Evolutionary conservation across 2,888 invertebrate species (phyloP), one percentile per base, ranked within the genome.

Genomic region (Hydropsyche betteni): DNA sequence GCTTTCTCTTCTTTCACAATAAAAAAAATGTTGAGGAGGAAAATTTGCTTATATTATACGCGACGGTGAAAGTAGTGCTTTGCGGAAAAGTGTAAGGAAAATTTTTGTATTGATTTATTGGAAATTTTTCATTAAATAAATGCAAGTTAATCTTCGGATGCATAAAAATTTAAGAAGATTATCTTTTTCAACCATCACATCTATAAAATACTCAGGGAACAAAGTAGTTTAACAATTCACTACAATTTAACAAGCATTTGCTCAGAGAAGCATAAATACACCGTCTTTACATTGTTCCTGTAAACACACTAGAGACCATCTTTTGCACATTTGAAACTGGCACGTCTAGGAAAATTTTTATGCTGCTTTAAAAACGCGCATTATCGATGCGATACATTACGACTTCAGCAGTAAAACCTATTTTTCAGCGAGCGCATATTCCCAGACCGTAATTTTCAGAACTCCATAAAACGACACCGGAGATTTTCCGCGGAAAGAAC

Each of bases 351-450:
- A 44, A 44, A 44, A 8, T 44, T 53, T 58, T 58, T 24, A 14
- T 58, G 14, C 24, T 16, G 58, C 58, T 58, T 14, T 58, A 24
- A 58, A 58, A 58, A 58, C 58, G 8, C 7, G 24, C 58, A 58
- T 58, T 58, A 58, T 8, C 16, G 24, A 58, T 58, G 58, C 64
- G 34, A 64, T 64, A 64, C 10, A 64, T 64, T 64, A 64, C 34
- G 34, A 33, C 36, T 33, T n/a, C 5, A 12, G 1, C 36, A 33
- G 34, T 64, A 64, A 64, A 64, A 64, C 64, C 33, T 64, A 64
- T 64, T 64, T 64, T 64, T 64, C 64, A 64, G 58, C 53, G 5
- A 53, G 53, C 24, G 24, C 58, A 58, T 58, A 58, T 14, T 58
- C 58, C 24, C 44, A 44, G 58, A 58, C 58, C 58, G 24, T 58